Evolutionary conservation across 2,888 invertebrate species (phyloP).

Genomic region (Eupithecia inturbata): DNA sequence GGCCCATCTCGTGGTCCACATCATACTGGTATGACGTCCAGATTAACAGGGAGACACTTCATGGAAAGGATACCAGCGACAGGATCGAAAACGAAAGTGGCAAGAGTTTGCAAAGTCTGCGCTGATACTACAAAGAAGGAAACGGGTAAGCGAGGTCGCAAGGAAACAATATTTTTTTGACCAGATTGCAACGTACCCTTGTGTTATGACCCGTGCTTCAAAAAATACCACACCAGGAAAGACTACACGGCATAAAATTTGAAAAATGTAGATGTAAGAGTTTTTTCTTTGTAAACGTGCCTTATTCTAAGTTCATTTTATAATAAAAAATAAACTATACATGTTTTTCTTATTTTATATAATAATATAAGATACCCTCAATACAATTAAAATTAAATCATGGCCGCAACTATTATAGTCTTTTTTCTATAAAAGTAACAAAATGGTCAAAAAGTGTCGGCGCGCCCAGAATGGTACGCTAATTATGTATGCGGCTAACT

Average conservation of each 20-base stretch:
- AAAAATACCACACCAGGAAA: constrained; percentile 24
- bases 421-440: constrained; percentile 17
- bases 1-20: constrained; percentile 12
- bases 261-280: constrained; percentile 17
- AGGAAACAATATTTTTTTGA: constrained; percentile 30
- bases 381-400: constrained; percentile 8
- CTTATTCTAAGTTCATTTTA: constrained; percentile 11
- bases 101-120: constrained; percentile 13
- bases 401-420: constrained; percentile 11
- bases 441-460: constrained; percentile 19
- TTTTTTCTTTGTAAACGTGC: constrained; percentile 19
- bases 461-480: constrained; percentile 17
- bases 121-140: constrained; percentile 12
- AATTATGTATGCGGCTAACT: constrained; percentile 16
- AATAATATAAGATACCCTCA: constrained; percentile 17
- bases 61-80: constrained; percentile 21
- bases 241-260: constrained; percentile 19
- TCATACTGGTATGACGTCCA: constrained; percentile 13
- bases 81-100: constrained; percentile 17
- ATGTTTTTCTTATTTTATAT: constrained; percentile 18
- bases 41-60: constrained; percentile 11
- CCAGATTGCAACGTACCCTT: constrained; percentile 29
- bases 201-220: constrained; percentile 26
- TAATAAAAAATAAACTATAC: constrained; percentile 14
- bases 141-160: constrained; percentile 23